phyloP scores from a whole-genome alignment of 2,888 invertebrate genomes.

The Adelphocoris suturalis region DNA sequence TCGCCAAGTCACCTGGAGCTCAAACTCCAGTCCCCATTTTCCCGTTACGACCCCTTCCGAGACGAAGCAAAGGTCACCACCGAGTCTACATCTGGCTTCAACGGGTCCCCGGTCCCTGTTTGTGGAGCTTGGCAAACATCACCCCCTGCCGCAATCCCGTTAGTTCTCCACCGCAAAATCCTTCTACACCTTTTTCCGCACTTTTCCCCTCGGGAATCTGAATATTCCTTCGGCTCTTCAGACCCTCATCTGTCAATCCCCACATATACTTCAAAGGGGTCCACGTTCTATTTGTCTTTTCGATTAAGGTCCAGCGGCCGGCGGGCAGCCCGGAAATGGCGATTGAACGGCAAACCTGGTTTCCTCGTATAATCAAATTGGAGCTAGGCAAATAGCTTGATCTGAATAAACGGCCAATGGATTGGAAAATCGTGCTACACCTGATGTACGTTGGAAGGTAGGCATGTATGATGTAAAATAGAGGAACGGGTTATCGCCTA shows the following conservation, averaged over 20 bases:
- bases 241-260: slow-evolving; percentile 14
- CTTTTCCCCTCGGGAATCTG: neutral
- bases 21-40: slow-evolving; percentile 4
- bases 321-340: neutral
- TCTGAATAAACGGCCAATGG: slow-evolving; percentile 3
- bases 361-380: slow-evolving; percentile 9
- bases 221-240: slow-evolving; percentile 18
- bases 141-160: slow-evolving; percentile 51
- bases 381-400: neutral
- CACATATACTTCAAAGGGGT: neutral
- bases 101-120: slow-evolving; percentile 9
- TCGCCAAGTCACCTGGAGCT: slow-evolving; percentile 4
- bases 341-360: slow-evolving; percentile 1
- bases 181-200: neutral
- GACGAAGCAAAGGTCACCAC: neutral
- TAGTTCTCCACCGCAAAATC: slow-evolving; percentile 36
- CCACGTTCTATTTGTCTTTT: slow-evolving; percentile 14
- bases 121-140: slow-evolving; percentile 53
- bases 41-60: neutral
- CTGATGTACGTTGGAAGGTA: neutral
- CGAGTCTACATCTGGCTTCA: slow-evolving; percentile 35
- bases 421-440: neutral
- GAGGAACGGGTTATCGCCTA: too few species aligned
- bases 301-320: neutral
- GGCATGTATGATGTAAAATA: too few species aligned